Base-by-base conservation (phyloP, 1,140 invertebrate species). In the Lordiphosa stackelbergi region DNA sequence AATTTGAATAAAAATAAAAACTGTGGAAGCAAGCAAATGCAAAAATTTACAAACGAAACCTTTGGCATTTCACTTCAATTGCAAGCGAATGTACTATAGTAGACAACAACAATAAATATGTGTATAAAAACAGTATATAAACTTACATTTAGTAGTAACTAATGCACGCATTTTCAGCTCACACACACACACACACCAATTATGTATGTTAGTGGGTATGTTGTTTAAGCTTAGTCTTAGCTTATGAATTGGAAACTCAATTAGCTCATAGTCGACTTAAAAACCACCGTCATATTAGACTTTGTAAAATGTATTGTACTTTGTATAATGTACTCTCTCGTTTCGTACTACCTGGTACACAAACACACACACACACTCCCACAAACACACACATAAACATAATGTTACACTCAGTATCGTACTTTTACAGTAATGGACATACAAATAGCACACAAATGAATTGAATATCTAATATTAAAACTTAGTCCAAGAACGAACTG, bases 281-380 rank as follows among this genome's bases (percentile, higher is more conserved):
- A 81, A 81, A 81, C 75, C 75, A 81, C 75, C 75, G 75, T 83
- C 75, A 81, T 81, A 69, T 81, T 81, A 81, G 75, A 81, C 71
- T 81, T 78, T 81, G 68, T 73, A 79, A 73, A 66, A 70, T 73
- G 69, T 78, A 79, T 53, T 72, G 69, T 78, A 79, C 56, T 72
- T 59, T 53, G 51, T 69, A 74, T 53, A 55, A 72, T 69, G 69
- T 72, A 72, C 61, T 53, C 36, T 28, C 6, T 31, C 34, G 45
- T 69, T 58, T 59, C 31, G 38, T 31, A 31, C 28, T 61, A 57
- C 53, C 51, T 77, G 36, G 19, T 59, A 58, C 54, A 31, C 28
- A 31, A 5, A 31, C 28, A 31, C 28, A 28, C 28, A 31, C 28
- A 28, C 24, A 31, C 28, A 8, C 6, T 6, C 28, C 5, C 28